phyloP scores from a whole-genome alignment of 2,797 vertebrate species.

The Psittacula echo region DNA sequence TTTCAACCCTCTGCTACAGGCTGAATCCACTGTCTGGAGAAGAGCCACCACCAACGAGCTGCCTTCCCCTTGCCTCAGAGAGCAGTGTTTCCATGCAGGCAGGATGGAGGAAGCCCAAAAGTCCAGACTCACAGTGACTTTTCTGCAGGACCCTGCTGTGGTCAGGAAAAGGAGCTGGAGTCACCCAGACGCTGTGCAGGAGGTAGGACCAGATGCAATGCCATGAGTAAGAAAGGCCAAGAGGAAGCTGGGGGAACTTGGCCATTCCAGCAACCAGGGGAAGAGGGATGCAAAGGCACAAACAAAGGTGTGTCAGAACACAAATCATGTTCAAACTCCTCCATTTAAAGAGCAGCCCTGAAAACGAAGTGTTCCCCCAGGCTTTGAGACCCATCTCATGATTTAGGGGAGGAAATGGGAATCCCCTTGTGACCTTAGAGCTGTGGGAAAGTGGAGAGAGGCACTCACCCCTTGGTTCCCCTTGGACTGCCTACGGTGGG shows the following conservation, averaged over 20 bases:
- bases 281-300: neutral
- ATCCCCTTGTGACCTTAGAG: neutral
- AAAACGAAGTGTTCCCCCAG: neutral
- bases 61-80: neutral
- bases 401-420: neutral
- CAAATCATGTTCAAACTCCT: fast-evolving
- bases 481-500: fast-evolving
- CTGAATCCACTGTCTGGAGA: neutral
- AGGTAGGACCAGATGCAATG: neutral
- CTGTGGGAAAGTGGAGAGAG: neutral
- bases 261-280: fast-evolving
- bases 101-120: neutral
- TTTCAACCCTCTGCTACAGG: neutral
- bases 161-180: neutral
- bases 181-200: fast-evolving
- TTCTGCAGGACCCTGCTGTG: neutral
- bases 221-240: neutral
- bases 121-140: fast-evolving
- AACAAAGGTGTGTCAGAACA: neutral
- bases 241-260: neutral
- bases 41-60: neutral
- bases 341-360: neutral
- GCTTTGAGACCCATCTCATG: neutral
- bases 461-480: neutral
- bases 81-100: neutral